A percentile compares a stretch with the other conserved stretches of the same genome.
These are phyloP conservation scores for Coronaproctus castanopsis DNA, from an alignment of 2,888 invertebrate genomes.

Conservation along the genomic window DNA sequence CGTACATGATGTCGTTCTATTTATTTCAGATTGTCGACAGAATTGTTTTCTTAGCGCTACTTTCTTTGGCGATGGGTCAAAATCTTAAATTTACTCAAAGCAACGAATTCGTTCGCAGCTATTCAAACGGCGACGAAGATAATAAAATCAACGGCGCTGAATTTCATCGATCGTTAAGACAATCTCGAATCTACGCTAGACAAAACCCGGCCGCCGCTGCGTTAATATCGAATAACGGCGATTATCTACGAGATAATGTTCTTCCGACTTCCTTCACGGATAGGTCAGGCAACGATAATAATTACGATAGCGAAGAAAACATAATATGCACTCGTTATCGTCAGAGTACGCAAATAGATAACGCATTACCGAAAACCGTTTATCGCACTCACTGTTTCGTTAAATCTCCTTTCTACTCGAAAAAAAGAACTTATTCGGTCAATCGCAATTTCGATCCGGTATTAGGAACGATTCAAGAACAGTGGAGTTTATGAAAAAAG, in stretches of 20 bases:
- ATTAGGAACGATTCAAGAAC: neutral
- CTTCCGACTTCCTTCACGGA: neutral
- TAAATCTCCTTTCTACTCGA: neutral
- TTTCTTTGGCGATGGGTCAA: no score
- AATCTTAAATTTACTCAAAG: neutral
- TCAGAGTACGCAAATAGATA: neutral
- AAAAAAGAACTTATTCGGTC: neutral
- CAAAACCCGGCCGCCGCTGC: neutral
- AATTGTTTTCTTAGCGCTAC: no score
- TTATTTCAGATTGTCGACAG: no score
- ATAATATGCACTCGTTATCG: neutral
- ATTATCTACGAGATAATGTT: neutral
- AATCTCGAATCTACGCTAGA: neutral
- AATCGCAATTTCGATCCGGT: neutral
- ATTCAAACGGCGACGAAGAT: neutral
- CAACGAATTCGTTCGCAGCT: neutral
- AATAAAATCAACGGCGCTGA: neutral
- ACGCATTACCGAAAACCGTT: neutral
- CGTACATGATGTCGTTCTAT: no score
- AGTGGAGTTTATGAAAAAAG: neutral
- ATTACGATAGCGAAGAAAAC: neutral
- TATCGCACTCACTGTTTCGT: neutral
- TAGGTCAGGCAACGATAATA: neutral
- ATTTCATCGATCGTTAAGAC: neutral
- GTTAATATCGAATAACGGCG: neutral